Base-by-base conservation (phyloP, 2,888 invertebrate genomes). In the Drosophila trichaetosa region DNA sequence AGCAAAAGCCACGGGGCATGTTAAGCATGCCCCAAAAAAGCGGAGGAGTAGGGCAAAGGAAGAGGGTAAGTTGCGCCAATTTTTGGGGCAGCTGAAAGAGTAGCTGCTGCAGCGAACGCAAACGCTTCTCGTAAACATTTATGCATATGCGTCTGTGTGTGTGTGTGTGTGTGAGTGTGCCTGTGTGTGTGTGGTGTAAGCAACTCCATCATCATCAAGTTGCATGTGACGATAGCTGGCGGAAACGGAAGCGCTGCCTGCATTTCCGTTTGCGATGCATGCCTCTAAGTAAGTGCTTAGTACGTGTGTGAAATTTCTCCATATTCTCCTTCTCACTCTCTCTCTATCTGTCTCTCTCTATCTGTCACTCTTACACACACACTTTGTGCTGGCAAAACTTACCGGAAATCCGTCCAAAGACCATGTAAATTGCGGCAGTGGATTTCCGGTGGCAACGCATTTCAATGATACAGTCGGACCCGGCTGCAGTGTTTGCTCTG, bases 381-480 rank as follows among this genome's bases (percentile, higher is more conserved):
- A 42, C 34, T 63, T 49, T 63, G 65, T 24, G 46, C 36, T 46
- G 46, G 46, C 69, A 68, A 58, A 74, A 85, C 96, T 97, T 91
- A 97, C 95, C 59, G 97, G 96, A 93, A 97, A 97, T 54, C 97
- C 97, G 92, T 98, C 98, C 79, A 98, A 94, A 11, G 96, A 95
- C 98, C 98, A 99, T 58, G 96, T 95, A 93, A 99, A 97, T 92
- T 97, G 96, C 5, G 98, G 98, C 58, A 97, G 96, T 10, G 98
- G 98, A 93, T 97, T 98, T 58, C 98, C 98, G 89, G 97, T 96
- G n/a, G 98, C 98, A 73, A 97, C 97, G 94, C 98, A 99, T 93
- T 97, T 97, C 81, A 99, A 94, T 27, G 98, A 97, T 56, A 98
- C 97, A 77, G 97, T 96, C 38, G 98, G 97, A 24, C 98, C 98